A percentile compares a stretch with the other conserved stretches of the same genome.
Evolutionary conservation across 2,888 invertebrate species (phyloP).

Genomic region (Dynastes tityus): DNA sequence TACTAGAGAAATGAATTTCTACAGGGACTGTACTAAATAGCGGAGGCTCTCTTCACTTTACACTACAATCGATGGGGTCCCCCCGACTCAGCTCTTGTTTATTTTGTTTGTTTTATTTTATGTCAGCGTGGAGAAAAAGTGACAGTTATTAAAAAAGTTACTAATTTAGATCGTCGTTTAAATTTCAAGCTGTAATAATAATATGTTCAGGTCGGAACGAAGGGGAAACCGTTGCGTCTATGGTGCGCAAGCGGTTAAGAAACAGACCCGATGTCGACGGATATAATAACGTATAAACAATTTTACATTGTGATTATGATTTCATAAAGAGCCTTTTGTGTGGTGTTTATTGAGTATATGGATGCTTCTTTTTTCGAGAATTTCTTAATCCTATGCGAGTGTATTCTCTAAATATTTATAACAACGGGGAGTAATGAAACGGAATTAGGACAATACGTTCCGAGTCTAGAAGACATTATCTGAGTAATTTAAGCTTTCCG

Average conservation of each 20-base stretch:
- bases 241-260: conserved; percentile 17
- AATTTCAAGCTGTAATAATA: conserved; percentile 48
- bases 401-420: conserved; percentile 38
- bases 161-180: conserved; percentile 45
- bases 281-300: conserved; percentile 43
- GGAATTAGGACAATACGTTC: conserved; percentile 16
- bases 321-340: conserved; percentile 42
- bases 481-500: not conserved
- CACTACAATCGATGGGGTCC: too few species aligned
- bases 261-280: conserved; percentile 35
- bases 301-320: conserved; percentile 44
- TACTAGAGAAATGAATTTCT: too few species aligned
- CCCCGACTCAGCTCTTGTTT: conserved; percentile 21
- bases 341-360: conserved; percentile 41
- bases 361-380: conserved; percentile 17
- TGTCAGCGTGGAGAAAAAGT: conserved; percentile 48
- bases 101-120: conserved; percentile 51
- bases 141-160: conserved; percentile 49
- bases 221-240: conserved; percentile 27
- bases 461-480: not conserved
- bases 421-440: conserved; percentile 10
- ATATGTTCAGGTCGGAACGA: conserved; percentile 26
- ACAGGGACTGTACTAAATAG: too few species aligned
- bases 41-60: too few species aligned
- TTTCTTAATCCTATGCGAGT: conserved; percentile 32